Base-by-base conservation (phyloP, 2,113 vertebrate species). In the Salminus brasiliensis region DNA sequence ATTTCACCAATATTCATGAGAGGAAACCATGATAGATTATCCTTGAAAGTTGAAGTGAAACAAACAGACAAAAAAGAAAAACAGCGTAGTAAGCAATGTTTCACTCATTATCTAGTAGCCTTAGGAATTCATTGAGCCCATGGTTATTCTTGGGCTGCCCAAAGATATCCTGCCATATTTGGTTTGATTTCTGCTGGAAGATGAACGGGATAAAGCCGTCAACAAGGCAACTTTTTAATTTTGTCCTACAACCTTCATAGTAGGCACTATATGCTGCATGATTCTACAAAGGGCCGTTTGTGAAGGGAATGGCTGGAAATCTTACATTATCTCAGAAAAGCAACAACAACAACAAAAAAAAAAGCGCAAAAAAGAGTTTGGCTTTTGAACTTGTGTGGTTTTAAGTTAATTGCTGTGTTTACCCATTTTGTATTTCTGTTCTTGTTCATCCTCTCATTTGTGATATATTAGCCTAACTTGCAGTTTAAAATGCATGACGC, bases 401-500 rank as follows among this genome's bases (percentile, higher is more conserved):
- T 82, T 78, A 52, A 55, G 34, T 74, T 25, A 39, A 78, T 49
- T 63, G 63, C 70, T 53, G 75, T 62, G 27, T 74, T 65, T 27
- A 43, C 6, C 32, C 39, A 53, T 39, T 10, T 62, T 57, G 63
- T 80, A 63, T 76, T 68, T 47, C 30, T n/a, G 41, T 52, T 67
- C 63, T 79, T 59, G 4, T 74, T 41, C 23, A 36, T 73, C 68
- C 60, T 52, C 47, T 74, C 47, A 63, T 74, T 70, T 63, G 34
- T 43, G 21, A 18, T 70, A 53, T 52, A 55, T 76, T 72, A 62
- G 71, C 72, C 52, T 74, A 69, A 57, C 43, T 77, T 68, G 23
- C 32, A 11, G 30, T 53, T 55, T 60, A 62, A 59, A 65, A 41
- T 79, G 78, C 82, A 84, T 84, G 82, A 62, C 23, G 27, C 75